phyloP scores from a whole-genome alignment of 1,140 invertebrate genomes.

The Ylistrum balloti region DNA sequence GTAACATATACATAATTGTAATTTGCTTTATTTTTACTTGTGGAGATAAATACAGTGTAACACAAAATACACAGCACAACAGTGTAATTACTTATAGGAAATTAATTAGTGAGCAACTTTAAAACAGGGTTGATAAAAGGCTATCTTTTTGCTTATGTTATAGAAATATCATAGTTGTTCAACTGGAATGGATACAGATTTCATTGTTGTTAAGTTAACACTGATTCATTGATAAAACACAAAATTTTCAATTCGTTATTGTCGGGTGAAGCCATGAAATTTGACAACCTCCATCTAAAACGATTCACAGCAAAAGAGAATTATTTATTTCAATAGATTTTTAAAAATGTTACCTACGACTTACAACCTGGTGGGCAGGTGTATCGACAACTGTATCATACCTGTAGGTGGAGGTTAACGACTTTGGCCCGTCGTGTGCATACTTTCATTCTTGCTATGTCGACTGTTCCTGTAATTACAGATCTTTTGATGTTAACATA shows the following conservation, averaged over 20 bases:
- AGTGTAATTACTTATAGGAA: neutral
- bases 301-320: neutral
- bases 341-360: neutral
- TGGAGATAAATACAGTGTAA: too few relatives aligned
- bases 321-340: neutral
- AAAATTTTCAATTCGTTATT: neutral
- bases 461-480: neutral
- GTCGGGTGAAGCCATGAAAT: neutral
- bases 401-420: neutral
- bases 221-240: conserved; percentile 11
- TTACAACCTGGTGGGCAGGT: conserved; percentile 16
- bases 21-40: too few relatives aligned
- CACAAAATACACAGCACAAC: neutral
- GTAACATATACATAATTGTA: too few relatives aligned
- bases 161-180: conserved; percentile 1
- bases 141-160: neutral
- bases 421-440: conserved; percentile 29
- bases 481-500: conserved; percentile 19
- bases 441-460: neutral
- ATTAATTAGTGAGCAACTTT: neutral
- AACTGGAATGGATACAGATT: too few relatives aligned
- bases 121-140: neutral
- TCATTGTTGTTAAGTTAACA: neutral
- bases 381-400: conserved; percentile 3
- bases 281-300: too few relatives aligned